phyloP scores from a whole-genome alignment of 2,113 vertebrate genomes.

The Podocnemis expansa region DNA sequence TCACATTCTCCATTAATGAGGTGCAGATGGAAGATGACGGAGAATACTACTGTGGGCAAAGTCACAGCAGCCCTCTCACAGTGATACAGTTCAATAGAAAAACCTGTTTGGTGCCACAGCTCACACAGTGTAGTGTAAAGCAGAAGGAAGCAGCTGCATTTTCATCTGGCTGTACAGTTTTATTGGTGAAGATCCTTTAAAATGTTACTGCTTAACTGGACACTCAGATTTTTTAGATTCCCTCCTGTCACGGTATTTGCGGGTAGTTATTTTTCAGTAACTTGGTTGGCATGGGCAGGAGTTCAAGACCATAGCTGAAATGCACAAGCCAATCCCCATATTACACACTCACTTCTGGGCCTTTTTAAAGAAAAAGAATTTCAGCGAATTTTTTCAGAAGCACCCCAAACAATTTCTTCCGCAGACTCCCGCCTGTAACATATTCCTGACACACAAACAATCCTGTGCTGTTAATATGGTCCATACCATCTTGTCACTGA shows the following conservation, averaged over 20 bases:
- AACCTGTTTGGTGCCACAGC: not conserved
- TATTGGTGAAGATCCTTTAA: not conserved
- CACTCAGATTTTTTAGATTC: not conserved
- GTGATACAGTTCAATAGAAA: not conserved
- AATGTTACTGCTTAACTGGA: not conserved
- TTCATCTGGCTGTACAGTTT: not conserved
- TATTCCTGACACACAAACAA: not conserved
- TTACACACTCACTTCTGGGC: too few species aligned
- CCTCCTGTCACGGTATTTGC: not conserved
- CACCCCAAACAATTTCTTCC: too few species aligned
- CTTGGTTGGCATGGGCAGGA: not conserved
- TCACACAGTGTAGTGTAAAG: not conserved
- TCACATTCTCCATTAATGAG: not conserved
- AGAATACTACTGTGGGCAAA: slow-evolving; percentile 63
- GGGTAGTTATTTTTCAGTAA: not conserved
- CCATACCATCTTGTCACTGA: not conserved
- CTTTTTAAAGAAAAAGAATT: too few species aligned
- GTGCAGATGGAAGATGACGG: slow-evolving; percentile 56
- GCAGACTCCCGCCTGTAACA: accelerated
- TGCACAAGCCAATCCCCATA: too few species aligned
- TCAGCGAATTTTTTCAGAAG: too few species aligned
- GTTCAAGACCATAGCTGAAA: not conserved
- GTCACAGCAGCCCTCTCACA: not conserved
- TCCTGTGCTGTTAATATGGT: not conserved
- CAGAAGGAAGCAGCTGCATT: not conserved